These are phyloP conservation scores for Takifugu rubripes DNA, from an alignment of 2,797 vertebrate genomes.

Conservation along the genomic window DNA sequence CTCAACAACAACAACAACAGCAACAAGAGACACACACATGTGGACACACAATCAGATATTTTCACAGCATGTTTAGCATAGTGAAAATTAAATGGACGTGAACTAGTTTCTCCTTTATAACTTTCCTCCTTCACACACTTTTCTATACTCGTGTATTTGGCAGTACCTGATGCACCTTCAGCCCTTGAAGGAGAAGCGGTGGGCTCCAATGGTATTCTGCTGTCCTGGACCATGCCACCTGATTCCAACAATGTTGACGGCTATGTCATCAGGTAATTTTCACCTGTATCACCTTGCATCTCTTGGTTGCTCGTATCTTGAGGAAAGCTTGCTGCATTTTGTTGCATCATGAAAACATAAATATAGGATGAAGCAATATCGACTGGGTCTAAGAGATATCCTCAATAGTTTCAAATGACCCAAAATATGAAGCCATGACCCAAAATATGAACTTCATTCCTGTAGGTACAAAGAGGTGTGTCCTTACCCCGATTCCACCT, in stretches of 20 bases:
- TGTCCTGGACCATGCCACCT: constrained; percentile 83
- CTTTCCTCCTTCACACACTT: constrained; percentile 1
- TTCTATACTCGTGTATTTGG: not conserved
- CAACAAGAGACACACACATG: too few species aligned
- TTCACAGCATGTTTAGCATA: not conserved
- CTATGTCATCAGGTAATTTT: constrained; percentile 82
- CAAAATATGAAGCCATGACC: not conserved
- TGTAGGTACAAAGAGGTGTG: constrained; percentile 89
- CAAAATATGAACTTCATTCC: constrained; percentile 1
- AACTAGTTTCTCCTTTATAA: constrained; percentile 6
- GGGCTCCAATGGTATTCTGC: constrained; percentile 93
- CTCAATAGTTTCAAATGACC: too few species aligned
- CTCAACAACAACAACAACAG: too few species aligned
- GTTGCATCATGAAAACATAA: not conserved
- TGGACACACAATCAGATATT: not conserved
- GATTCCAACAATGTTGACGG: constrained; percentile 73
- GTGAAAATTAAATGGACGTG: not conserved
- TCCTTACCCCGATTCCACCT: constrained; percentile 83
- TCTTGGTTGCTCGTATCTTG: not conserved
- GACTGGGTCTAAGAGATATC: too few species aligned
- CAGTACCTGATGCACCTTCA: constrained; percentile 77
- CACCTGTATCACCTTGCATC: too few species aligned
- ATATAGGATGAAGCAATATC: too few species aligned
- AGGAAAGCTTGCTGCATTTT: not conserved
- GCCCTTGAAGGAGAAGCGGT: constrained; percentile 84